Base-by-base conservation (phyloP, 2,113 vertebrate genomes). In the Ploceus nigricollis region DNA sequence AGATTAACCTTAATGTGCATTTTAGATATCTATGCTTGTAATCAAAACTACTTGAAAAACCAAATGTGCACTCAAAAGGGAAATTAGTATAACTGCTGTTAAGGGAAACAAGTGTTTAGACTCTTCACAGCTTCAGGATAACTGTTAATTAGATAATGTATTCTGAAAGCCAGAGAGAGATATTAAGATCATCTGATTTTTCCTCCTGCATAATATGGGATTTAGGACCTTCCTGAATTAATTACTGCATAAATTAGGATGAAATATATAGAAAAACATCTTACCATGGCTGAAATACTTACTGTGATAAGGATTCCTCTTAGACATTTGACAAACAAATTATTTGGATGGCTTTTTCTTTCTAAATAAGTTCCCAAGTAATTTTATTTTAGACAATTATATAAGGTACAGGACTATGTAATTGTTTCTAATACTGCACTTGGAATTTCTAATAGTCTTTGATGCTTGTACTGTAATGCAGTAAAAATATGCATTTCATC, bases 101-200 rank as follows among this genome's bases (percentile, higher is more conserved):
- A 91, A 93, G 96, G 96, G 97, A 97, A 97, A 97, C 87, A 95
- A 97, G 82, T 91, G 90, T 96, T 97, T 97, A 96, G 96, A 96
- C 96, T 97, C 96, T 97, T 96, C 28, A 17, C 96, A 85, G 95
- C 94, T 97, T 97, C 97, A 97, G 90, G 98, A 95, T 96, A 98
- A 97, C 79, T 95, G 90, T 94, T 96, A 95, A 94, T 96, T 94
- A 94, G 82, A 79, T 87, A 94, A 93, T 45, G 66, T 80, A 79
- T 91, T 91, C 87, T 90, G 78, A 96, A 96, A 84, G 33, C 75
- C 78, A 82, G 70, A 77, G 90, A 94, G 94, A 87, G 75, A 93
- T 82, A 85, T 80, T 94, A 82, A 91, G 71, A 78, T 85, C 63
- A 93, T 90, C 54, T 93, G 50, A 93, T 91, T 87, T 93, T 87